Evolutionary conservation across 2,797 vertebrate genomes (phyloP), one percentile per base, ranked within the genome.

Genomic region (Chelon labrosus): DNA sequence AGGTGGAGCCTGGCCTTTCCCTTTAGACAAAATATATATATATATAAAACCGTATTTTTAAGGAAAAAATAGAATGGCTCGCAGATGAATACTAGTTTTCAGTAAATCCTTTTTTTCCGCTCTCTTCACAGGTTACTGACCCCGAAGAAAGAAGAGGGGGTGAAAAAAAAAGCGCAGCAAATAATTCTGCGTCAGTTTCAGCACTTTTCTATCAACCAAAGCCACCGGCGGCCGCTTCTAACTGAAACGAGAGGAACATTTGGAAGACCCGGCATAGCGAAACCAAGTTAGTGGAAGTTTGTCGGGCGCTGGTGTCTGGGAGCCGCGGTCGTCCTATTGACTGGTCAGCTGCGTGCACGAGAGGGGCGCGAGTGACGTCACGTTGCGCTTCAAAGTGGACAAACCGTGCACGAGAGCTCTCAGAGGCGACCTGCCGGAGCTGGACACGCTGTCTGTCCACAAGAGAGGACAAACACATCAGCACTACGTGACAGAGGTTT

Each of bases 41-140:
- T 7, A 44, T 44, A 17, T 42, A 44, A 7, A 44, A 13, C 41
- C 13, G 13, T 8, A 27, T 47, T 47, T 47, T 3, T 10, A 46
- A 46, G n/a, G n/a, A 47, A 8, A 8, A 47, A 10, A 19, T 3
- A 49, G 10, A 17, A 20, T 10, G 17, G 3, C 25, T 39, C 35
- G 7, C 12, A 13, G 70, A 69, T 73, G 72, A 82, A 86, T 86
- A 66, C 67, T 37, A 64, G 46, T 65, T 76, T 79, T 53, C 57
- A 62, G 55, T 85, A 71, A 83, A 80, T 87, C 78, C 65, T n/a
- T 31, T 64, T 61, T 19, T 44, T 17, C 4, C 3, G 0, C 6
- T 76, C 64, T 79, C 53, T 77, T 70, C 83, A 59, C 91, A 91
- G 91, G 91, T 93, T 90, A 88, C 85, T 91, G 91, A 90, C 90